These are phyloP conservation scores for Astropecten irregularis DNA, from an alignment of 53 echinoderm and acorn worm species.

Conservation along the genomic window DNA sequence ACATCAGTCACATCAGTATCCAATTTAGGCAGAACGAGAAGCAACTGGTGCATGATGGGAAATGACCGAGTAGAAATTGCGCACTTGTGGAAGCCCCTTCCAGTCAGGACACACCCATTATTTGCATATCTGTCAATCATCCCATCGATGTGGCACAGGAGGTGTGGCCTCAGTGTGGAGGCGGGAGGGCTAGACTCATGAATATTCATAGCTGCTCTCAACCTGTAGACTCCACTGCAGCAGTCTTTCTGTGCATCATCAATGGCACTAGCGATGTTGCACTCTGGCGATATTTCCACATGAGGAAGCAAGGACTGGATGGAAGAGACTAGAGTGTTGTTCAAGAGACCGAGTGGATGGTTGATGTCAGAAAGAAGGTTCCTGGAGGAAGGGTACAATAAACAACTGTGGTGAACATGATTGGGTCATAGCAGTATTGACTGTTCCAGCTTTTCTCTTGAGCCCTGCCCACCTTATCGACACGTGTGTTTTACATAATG, in stretches of 20 bases:
- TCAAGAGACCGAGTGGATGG: constrained; percentile 56
- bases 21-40: constrained; percentile 9
- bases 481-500: too few relatives aligned
- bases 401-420: too few relatives aligned
- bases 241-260: not conserved
- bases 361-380: constrained; percentile 29
- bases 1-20: not conserved
- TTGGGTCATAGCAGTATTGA: too few relatives aligned
- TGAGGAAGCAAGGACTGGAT: constrained; percentile 4
- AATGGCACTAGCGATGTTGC: not conserved
- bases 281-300: not conserved
- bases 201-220: not conserved
- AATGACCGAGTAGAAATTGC: constrained; percentile 30
- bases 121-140: constrained; percentile 21
- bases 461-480: too few relatives aligned
- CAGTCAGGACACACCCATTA: constrained; percentile 4
- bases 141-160: constrained; percentile 1
- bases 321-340: not conserved
- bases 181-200: constrained; percentile 5
- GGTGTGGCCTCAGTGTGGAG: constrained; percentile 31
- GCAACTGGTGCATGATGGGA: constrained; percentile 84
- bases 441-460: too few relatives aligned
- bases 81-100: constrained; percentile 39
- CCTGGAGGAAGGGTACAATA: constrained; percentile 24
- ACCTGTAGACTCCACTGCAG: constrained; percentile 35